Evolutionary conservation across 2,888 invertebrate species (phyloP), one percentile per base, ranked within the genome.

Genomic region (Drosophila nr. perissopoda): DNA sequence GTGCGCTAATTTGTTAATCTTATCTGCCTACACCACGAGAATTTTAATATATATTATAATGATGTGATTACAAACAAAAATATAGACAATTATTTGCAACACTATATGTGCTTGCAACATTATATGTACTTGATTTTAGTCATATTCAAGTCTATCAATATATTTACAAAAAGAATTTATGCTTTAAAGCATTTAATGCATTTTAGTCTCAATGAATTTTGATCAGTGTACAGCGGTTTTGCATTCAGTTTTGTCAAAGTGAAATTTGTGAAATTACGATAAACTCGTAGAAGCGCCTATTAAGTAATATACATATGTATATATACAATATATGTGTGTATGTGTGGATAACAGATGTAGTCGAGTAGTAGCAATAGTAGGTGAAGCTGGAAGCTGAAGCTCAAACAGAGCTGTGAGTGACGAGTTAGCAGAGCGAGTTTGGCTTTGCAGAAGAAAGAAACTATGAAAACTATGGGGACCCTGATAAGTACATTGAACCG

Each of bases 401-500:
- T 45, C 21, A 16, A 8, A 45, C 45, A 45, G 21, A 45, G 45
- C 16, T 45, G 16, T 13, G 45, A 45, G 16, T 45, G 21, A 16
- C 25, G 45, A 45, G 5, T 49, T n/a, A 36, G 29, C 51, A 34
- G 29, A 49, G 25, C 31, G 13, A 42, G 68, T 45, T 67, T 56
- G 29, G 25, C 51, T 48, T 38, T 52, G 31, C 58, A 58, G 45
- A 45, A 16, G 45, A 51, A 58, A 31, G 31, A 54, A 52, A 60
- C 34, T 83, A 60, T 62, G 25, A 16, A 45, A 45, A 25, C 8
- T n/a, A 13, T 36, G 27, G 36, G 69, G 69, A 64, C 77, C 63
- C 68, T 86, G 82, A 74, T 87, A 73, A 80, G 87, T 89, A 89
- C 90, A 80, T 77, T 90, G 87, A 87, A 87, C 87, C 80, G 82